Evolutionary conservation across 2,113 vertebrate genomes (phyloP).

Genomic region (Sinocyclocheilus maitianheensis): DNA sequence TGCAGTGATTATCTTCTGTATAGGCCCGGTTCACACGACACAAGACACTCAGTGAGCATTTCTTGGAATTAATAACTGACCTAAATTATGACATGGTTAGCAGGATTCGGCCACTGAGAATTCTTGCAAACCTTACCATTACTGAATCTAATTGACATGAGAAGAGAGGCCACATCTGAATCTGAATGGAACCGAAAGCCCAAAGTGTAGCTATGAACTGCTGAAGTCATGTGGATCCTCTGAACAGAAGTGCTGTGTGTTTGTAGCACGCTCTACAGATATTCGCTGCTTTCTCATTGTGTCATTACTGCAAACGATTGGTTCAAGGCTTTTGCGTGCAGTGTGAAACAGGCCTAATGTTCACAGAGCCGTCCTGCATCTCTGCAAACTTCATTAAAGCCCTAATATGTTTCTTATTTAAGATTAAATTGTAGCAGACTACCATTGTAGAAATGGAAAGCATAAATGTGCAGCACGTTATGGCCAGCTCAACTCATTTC

Average conservation of each 20-base stretch:
- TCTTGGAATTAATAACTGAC: too few relatives aligned
- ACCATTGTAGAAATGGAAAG: conserved; percentile 10
- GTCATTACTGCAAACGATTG: too few relatives aligned
- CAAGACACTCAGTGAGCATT: too few relatives aligned
- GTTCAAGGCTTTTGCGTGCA: not conserved
- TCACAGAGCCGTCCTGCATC: too few relatives aligned
- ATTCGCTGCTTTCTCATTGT: too few relatives aligned
- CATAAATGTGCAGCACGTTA: not conserved
- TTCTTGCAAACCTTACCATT: not conserved
- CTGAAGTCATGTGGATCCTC: not conserved
- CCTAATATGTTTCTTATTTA: conserved; percentile 4
- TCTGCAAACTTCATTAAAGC: too few relatives aligned
- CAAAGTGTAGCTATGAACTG: not conserved
- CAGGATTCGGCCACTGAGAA: not conserved
- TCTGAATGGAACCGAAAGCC: not conserved
- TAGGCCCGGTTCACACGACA: not conserved
- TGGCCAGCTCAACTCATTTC: not conserved
- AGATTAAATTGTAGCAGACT: not conserved
- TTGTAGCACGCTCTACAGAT: too few relatives aligned
- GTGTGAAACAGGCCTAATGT: not conserved
- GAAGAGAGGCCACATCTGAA: not conserved
- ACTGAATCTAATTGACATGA: too few relatives aligned
- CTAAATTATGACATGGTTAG: too few relatives aligned
- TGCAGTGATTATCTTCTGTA: not conserved
- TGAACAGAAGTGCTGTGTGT: not conserved